Evolutionary conservation across 2,888 invertebrate genomes (phyloP).

Genomic region (Caenorhabditis japonica): DNA sequence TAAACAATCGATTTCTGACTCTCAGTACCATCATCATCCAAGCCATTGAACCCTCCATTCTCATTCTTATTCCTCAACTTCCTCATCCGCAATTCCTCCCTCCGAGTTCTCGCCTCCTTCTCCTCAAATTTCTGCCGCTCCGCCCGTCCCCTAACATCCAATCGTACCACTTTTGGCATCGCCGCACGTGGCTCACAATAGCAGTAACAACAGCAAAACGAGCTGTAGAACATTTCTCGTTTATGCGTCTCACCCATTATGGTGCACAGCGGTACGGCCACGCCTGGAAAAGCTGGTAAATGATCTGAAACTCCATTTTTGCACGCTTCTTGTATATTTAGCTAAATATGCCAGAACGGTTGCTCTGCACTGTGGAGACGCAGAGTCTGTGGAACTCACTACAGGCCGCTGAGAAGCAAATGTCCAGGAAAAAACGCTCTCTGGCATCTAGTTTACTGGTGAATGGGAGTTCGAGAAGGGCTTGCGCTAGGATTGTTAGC

Average conservation of each 20-base stretch:
- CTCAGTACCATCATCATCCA: slow-evolving; percentile 9
- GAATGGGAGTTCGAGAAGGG: slow-evolving; percentile 3
- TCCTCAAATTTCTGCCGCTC: slow-evolving; percentile 18
- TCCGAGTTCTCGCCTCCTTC: slow-evolving; percentile 6
- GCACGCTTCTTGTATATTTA: background rate
- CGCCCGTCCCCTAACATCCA: background rate
- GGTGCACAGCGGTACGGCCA: slow-evolving; percentile 31
- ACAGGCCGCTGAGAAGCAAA: slow-evolving; percentile 11
- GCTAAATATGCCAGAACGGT: background rate
- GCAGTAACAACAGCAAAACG: slow-evolving; percentile 23
- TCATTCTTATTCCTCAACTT: background rate
- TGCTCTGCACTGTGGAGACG: no score
- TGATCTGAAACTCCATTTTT: background rate
- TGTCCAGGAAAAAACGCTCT: slow-evolving; percentile 12
- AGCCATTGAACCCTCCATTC: background rate
- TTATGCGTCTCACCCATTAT: slow-evolving; percentile 23
- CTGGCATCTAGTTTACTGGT: background rate
- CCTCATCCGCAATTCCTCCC: background rate
- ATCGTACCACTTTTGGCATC: background rate
- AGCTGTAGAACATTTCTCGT: slow-evolving; percentile 21
- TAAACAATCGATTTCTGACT: background rate
- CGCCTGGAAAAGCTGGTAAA: slow-evolving; percentile 12
- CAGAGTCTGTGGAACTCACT: slow-evolving; percentile 6
- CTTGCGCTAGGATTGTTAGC: slow-evolving; percentile 4
- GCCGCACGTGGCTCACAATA: slow-evolving; percentile 10